phyloP scores from a whole-genome alignment of 2,797 vertebrate genomes.

The Acanthis flammea region DNA sequence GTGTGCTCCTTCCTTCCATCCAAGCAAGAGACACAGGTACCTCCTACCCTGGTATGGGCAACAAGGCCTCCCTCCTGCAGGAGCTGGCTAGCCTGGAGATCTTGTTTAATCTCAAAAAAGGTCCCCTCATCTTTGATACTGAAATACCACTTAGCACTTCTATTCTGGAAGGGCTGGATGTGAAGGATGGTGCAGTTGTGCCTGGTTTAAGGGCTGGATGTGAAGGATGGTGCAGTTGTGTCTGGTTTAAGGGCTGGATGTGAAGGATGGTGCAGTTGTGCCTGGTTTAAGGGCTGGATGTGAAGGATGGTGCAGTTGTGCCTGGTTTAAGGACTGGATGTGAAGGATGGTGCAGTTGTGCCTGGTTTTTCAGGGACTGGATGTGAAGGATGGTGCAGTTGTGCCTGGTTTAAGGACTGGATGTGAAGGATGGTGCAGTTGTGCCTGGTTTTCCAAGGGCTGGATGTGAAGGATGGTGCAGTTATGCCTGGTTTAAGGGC shows the following conservation, averaged over 20 bases:
- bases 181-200: neutral
- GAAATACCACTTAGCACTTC: fast-evolving
- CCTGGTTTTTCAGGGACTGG: too few species aligned
- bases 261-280: too few species aligned
- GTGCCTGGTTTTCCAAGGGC: neutral
- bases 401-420: too few species aligned
- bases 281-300: neutral
- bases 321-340: too few species aligned
- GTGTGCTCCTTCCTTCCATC: neutral
- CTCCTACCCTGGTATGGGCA: fast-evolving
- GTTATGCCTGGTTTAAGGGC: neutral
- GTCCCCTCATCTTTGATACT: neutral
- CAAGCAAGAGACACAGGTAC: fast-evolving
- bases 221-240: too few species aligned
- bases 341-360: too few species aligned
- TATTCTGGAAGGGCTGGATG: neutral
- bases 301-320: too few species aligned
- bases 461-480: neutral
- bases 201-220: neutral
- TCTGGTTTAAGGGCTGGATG: too few species aligned
- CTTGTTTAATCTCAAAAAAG: neutral
- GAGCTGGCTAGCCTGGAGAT: neutral
- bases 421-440: too few species aligned
- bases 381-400: too few species aligned
- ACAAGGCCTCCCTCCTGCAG: neutral